Base-by-base conservation (phyloP, 1,140 invertebrate species). In the Eumaeus atala region DNA sequence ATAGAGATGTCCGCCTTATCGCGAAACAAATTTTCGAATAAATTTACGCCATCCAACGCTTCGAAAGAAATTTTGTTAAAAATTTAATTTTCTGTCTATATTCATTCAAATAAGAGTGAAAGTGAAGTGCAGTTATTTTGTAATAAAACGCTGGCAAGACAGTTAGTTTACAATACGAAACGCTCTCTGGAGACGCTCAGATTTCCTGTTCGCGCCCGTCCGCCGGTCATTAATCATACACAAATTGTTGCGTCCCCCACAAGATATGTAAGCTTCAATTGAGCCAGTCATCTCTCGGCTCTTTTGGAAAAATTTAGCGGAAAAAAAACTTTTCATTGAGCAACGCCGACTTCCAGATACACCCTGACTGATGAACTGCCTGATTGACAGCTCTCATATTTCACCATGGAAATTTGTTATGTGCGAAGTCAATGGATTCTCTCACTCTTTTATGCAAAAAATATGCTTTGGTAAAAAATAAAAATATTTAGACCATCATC, bases 191-290 rank as follows among this genome's bases (percentile, higher is more conserved):
- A 70, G 72, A 58, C 63, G 64, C 58, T 38, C 63, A 71, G 72
- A 74, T 72, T 68, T 64, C 66, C 58, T 55, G 48, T 61, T 44
- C 58, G 48, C 17, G 42, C 51, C 49, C 38, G 44, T 56, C 16
- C 48, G 61, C 47, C n/a, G n/a, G n/a, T 62, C 75, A 81, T 81
- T 73, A 75, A 84, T 84, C 80, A 84, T 78, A 73, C 70, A 72
- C 69, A 74, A 73, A 74, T 75, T 75, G 74, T 70, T 67, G 70
- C 66, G 62, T 56, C 54, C 58, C 59, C 47, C 58, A 59, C 42
- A 52, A 67, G 77, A 74, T 77, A 73, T 71, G 68, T 66, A 66
- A 67, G 75, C 71, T 70, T 51, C 70, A 63, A 61, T 81, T 62
- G 73, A 77, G 74, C 75, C 75, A 78, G 77, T 80, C 79, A 83